Conservation (phyloP, 2,113 vertebrate genomes). For the Rattus norvegicus region GRCr8 NC_086023.1:115237501-115238000, state of each 20-base stretch:
- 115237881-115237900: background rate
- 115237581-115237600: background rate
- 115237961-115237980: background rate
- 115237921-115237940: background rate
- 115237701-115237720: background rate
- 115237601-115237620: background rate
- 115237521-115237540: background rate
- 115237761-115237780: background rate
- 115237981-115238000: background rate
- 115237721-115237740: background rate
- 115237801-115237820: background rate
- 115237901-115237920: background rate
- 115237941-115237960: background rate
- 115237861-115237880: background rate
- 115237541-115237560: background rate
- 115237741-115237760: background rate
- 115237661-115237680: background rate
- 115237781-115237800: background rate
- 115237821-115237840: background rate
- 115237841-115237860: background rate
- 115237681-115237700: background rate
- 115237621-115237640: background rate
- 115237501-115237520: slow-evolving; percentile 10
- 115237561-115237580: background rate
- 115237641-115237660: background rate